Evolutionary conservation across 2,113 vertebrate genomes (phyloP).

Genomic region (Rhinichthys klamathensis): DNA sequence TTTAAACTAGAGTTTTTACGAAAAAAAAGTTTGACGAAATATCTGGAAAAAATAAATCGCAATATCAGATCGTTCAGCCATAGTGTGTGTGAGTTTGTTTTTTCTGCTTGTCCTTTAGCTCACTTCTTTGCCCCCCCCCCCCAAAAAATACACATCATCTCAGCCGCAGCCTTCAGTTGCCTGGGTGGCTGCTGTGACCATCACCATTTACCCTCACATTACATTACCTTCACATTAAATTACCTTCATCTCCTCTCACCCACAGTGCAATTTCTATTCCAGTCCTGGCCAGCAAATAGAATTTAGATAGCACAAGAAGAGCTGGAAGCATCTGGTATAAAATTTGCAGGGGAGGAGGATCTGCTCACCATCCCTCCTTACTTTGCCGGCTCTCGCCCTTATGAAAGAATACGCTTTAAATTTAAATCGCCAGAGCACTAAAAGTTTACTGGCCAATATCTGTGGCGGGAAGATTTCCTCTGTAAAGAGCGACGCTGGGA

Average conservation of each 20-base stretch:
- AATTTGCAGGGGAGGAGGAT: neutral
- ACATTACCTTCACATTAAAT: slow-evolving; percentile 31
- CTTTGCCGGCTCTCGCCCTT: neutral
- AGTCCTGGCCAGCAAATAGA: slow-evolving; percentile 26
- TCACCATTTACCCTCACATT: slow-evolving; percentile 36
- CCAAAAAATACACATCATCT: neutral
- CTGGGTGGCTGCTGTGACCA: slow-evolving; percentile 33
- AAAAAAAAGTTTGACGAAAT: neutral
- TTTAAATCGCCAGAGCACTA: slow-evolving; percentile 26
- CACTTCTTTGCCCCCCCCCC: neutral
- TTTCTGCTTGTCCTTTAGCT: slow-evolving; percentile 3
- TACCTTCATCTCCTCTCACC: slow-evolving; percentile 34
- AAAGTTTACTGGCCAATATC: slow-evolving; percentile 46
- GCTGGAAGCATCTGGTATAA: slow-evolving; percentile 17
- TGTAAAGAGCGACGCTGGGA: slow-evolving; percentile 30
- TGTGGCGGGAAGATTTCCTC: slow-evolving; percentile 6
- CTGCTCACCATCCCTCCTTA: neutral
- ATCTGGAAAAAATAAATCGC: neutral
- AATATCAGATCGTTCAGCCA: neutral
- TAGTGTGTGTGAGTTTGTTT: neutral
- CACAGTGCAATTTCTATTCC: slow-evolving; percentile 12
- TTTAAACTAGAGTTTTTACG: neutral
- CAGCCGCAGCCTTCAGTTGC: slow-evolving; percentile 27
- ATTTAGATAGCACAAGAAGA: slow-evolving; percentile 22
- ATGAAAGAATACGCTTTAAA: slow-evolving; percentile 35